Conservation (phyloP, 1,140 invertebrate genomes). For the Cylas formicarius region DNA sequence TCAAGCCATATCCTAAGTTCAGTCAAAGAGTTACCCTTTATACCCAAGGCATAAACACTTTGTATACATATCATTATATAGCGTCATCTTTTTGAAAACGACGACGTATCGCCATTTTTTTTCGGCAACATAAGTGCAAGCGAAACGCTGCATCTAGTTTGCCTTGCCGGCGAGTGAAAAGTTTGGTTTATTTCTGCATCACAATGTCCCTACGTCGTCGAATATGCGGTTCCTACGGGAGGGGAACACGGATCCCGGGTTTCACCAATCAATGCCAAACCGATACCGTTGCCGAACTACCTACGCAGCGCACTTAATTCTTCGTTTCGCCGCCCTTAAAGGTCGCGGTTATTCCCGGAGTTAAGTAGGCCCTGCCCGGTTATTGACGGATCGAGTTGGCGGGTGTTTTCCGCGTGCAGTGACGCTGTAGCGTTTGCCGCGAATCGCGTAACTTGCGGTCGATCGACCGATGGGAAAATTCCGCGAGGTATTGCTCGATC, state of each 20-base stretch:
- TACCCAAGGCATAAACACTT: neutral
- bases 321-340: conserved; percentile 3
- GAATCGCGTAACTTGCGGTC: conserved; percentile 10
- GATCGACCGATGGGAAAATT: conserved; percentile 47
- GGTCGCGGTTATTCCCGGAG: neutral
- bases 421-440: conserved; percentile 9
- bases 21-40: no score
- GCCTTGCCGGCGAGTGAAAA: conserved; percentile 3
- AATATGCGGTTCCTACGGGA: no score
- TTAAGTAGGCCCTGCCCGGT: neutral
- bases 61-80: neutral
- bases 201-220: conserved; percentile 11
- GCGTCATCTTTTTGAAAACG: neutral
- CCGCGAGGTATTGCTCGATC: conserved; percentile 64
- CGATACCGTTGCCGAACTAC: neutral
- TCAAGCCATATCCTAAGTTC: no score
- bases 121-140: neutral
- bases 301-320: neutral
- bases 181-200: conserved; percentile 18
- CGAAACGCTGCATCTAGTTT: conserved; percentile 3
- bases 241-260: conserved; percentile 8
- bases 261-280: conserved; percentile 19
- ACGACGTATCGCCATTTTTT: neutral
- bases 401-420: conserved; percentile 1
- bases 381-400: neutral